Base-by-base conservation (phyloP, 2,888 invertebrate genomes). In the Trilocha varians region DNA sequence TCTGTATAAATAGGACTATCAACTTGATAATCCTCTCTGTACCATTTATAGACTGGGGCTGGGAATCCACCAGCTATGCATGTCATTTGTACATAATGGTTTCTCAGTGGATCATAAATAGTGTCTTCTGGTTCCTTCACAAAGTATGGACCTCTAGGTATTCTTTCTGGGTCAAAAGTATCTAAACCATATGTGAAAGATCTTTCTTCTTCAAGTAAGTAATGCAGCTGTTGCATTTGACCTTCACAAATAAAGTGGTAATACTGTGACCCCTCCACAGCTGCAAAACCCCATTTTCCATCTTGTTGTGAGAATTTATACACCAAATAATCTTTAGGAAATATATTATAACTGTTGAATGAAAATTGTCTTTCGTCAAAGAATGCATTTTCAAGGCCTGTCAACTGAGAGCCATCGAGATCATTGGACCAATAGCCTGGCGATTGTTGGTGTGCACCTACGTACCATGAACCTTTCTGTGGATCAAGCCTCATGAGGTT, bases 191-290 rank as follows among this genome's bases (percentile, higher is more conserved):
- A 98, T 35, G 93, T 92, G 65, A 93, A 94, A 34, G 92, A 91
- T 39, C 96, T 88, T 53, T 92, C 91, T 59, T 94, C 93, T 54
- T 89, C 88, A 39, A 91, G 87, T 36, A 93, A 74, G 65, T 92
- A 91, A 50, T 91, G 90, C 45, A 95, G 80, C 50, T 89, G 88
- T 47, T 89, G 87, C n/a, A 93, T 88, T 55, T 92, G 90, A 15
- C 94, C 93, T 87, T 97, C 96, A 79, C 97, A 97, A 54, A 97
- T 95, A 57, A 93, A 97, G 42, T 94, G 88, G 50, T 90, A 87
- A 42, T 90, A 87, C 53, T 95, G 94, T 43, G 89, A 89, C 6
- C 95, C 96, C 50, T 89, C 89, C 0, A 95, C 92, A 44, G 92
- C 91, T 63, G 92, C 90, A 49, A 97, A 88, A 37, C 96, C 94